phyloP scores from a whole-genome alignment of 2,113 vertebrate genomes.

The Microtus richardsoni region DNA sequence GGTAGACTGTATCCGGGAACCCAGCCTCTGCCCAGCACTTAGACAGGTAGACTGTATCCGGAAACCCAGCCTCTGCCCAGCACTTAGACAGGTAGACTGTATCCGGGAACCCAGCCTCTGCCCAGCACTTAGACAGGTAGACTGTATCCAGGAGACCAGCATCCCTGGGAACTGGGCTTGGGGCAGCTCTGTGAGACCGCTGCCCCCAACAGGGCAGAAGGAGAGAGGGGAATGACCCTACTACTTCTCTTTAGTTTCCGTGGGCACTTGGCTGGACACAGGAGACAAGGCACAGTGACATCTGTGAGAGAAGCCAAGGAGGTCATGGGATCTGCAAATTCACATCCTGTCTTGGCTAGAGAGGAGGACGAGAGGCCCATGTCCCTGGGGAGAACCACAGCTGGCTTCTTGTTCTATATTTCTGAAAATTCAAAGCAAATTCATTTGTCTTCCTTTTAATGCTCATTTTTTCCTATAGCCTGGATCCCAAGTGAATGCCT shows the following conservation, averaged over 20 bases:
- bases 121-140: not conserved
- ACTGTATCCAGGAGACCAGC: too few relatives aligned
- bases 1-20: not conserved
- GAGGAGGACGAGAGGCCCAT: not conserved
- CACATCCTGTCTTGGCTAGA: not conserved
- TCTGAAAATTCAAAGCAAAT: conserved; percentile 23
- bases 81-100: not conserved
- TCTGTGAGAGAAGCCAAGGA: not conserved
- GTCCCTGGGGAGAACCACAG: not conserved
- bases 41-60: not conserved
- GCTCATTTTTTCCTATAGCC: conserved; percentile 61
- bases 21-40: not conserved
- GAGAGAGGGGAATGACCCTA: not conserved
- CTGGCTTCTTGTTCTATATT: not conserved
- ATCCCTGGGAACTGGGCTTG: not conserved
- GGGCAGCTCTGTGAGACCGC: not conserved
- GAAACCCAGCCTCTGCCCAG: not conserved
- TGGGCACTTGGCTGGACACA: not conserved
- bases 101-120: not conserved
- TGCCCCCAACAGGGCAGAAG: too few relatives aligned
- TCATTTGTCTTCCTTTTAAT: conserved; percentile 49
- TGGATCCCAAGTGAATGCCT: conserved; percentile 61
- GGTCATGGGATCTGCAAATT: not conserved
- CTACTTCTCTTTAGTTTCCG: conserved; percentile 1
- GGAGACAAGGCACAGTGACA: not conserved